Conservation (phyloP, 2,113 vertebrate genomes). For the Arizona elegans region DNA sequence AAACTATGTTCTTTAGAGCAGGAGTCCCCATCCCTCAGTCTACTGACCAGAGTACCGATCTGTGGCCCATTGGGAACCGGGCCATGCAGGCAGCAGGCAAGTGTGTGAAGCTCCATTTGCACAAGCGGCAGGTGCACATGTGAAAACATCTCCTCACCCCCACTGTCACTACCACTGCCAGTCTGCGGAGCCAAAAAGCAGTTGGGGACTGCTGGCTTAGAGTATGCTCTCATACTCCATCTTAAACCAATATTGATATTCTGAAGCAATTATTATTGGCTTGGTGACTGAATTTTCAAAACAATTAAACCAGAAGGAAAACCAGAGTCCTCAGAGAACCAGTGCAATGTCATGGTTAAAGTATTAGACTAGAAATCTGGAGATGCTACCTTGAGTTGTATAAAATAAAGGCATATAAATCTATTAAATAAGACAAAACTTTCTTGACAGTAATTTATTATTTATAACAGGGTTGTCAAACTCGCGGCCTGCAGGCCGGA, state of each 20-base stretch:
- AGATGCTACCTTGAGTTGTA: not conserved
- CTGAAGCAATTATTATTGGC: not conserved
- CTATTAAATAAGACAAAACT: not conserved
- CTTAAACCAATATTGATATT: not conserved
- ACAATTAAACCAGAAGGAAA: not conserved
- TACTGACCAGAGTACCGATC: not conserved
- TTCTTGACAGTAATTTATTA: not conserved
- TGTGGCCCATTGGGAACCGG: not conserved
- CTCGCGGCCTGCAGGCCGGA: rapidly evolving
- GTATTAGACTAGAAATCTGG: not conserved
- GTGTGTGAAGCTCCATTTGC: not conserved
- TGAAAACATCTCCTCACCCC: not conserved
- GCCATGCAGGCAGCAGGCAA: not conserved
- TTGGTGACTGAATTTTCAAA: not conserved
- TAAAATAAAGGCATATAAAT: not conserved
- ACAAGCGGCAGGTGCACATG: not conserved
- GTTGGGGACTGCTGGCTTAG: not conserved
- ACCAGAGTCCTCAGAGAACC: not conserved
- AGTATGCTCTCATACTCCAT: not conserved
- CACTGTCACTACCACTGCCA: no score
- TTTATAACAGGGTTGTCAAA: not conserved
- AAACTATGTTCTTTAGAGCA: not conserved
- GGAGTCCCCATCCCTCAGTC: not conserved
- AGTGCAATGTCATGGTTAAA: not conserved
- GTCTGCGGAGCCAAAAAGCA: not conserved